Evolutionary conservation across 2,113 vertebrate species (phyloP).

Genomic region (Nycticryphes semicollaris): DNA sequence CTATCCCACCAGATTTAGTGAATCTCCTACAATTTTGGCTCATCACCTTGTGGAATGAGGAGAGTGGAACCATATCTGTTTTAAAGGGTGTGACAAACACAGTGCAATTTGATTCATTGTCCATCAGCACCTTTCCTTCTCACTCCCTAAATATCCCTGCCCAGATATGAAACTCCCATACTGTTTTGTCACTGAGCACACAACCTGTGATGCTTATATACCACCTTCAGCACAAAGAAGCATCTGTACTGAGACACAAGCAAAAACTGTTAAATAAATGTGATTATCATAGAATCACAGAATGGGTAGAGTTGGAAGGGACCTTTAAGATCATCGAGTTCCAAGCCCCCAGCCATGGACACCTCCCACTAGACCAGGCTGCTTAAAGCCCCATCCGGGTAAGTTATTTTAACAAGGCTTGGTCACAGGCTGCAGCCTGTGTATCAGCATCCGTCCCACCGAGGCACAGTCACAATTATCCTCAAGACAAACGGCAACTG

Average conservation of each 20-base stretch:
- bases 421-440: background rate
- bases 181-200: background rate
- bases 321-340: too few species aligned
- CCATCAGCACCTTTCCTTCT: background rate
- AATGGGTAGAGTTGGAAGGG: too few species aligned
- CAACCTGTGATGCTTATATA: fast-evolving
- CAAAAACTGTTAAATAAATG: background rate
- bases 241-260: background rate
- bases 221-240: background rate
- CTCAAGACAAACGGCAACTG: background rate
- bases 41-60: background rate
- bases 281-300: too few species aligned
- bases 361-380: too few species aligned
- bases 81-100: fast-evolving
- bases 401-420: background rate
- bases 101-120: background rate
- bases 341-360: too few species aligned
- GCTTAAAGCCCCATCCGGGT: too few species aligned
- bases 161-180: background rate
- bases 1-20: background rate
- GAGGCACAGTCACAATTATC: background rate
- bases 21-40: background rate
- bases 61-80: background rate
- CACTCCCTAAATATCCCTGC: background rate
- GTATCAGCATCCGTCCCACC: too few species aligned